Percentiles rank a stretch among this genome's conserved stretches.
Evolutionary conservation across 2,888 invertebrate species (phyloP).

Genomic region (Orthosia gothica): DNA sequence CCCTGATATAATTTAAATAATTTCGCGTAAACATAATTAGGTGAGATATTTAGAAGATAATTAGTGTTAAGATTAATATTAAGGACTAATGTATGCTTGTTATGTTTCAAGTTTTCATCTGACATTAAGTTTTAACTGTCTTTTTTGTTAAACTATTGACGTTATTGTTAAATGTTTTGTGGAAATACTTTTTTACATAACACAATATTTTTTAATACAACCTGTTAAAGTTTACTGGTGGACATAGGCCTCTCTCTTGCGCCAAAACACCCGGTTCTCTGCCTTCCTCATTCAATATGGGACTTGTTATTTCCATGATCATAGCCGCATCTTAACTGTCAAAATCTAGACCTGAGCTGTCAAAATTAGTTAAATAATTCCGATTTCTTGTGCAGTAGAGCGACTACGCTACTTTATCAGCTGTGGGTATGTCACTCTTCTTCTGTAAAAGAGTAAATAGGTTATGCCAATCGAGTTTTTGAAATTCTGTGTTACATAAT

Average conservation of each 20-base stretch:
- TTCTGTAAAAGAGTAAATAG: background rate
- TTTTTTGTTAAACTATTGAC: constrained; percentile 71
- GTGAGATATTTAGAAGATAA: constrained; percentile 62
- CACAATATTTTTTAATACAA: background rate
- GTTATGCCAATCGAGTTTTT: background rate
- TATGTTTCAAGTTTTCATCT: constrained; percentile 67
- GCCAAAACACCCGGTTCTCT: background rate
- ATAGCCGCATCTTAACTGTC: background rate
- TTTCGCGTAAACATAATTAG: constrained; percentile 66
- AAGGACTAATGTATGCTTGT: constrained; percentile 66
- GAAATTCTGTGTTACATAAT: no score
- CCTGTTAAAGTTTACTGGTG: background rate
- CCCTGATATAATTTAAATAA: constrained; percentile 64
- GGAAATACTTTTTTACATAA: constrained; percentile 52
- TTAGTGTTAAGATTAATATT: constrained; percentile 59
- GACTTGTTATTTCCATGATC: background rate
- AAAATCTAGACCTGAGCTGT: background rate
- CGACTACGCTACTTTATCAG: no score
- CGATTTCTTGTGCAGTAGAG: no score
- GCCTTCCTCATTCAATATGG: background rate
- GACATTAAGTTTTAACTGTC: constrained; percentile 66
- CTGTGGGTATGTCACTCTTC: no score
- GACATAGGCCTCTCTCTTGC: background rate
- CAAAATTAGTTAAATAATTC: background rate
- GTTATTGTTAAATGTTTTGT: constrained; percentile 64